Evolutionary conservation across 1,140 invertebrate species (phyloP).

Genomic region (Oryctes rhinoceros): DNA sequence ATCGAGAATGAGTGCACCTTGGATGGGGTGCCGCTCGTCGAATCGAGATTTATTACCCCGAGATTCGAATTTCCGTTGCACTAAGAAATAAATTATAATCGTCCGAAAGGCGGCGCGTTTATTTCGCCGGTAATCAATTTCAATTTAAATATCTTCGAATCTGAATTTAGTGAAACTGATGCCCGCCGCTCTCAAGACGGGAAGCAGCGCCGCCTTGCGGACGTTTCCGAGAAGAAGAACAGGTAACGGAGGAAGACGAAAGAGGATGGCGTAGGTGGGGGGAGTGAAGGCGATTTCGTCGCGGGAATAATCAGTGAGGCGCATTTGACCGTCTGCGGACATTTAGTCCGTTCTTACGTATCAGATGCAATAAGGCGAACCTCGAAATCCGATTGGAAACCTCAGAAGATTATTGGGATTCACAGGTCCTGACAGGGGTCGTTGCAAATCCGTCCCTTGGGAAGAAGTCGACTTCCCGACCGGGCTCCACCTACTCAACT

Average conservation of each 20-base stretch:
- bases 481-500: constrained; percentile 25
- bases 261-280: neutral
- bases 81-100: constrained; percentile 36
- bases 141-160: constrained; percentile 39
- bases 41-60: constrained; percentile 30
- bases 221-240: neutral
- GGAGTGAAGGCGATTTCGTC: neutral
- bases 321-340: constrained; percentile 47
- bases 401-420: constrained; percentile 55
- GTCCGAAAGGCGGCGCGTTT: neutral
- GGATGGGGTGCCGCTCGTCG: neutral
- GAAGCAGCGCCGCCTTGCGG: neutral
- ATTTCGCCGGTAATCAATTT: constrained; percentile 38
- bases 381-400: constrained; percentile 55
- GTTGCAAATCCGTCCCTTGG: constrained; percentile 48
- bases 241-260: neutral
- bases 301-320: constrained; percentile 40
- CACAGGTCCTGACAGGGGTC: constrained; percentile 47
- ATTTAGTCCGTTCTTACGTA: constrained; percentile 52
- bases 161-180: constrained; percentile 29
- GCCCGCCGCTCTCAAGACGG: neutral
- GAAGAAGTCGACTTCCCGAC: constrained; percentile 40
- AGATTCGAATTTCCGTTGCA: constrained; percentile 33
- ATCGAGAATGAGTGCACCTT: constrained; percentile 27
- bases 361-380: constrained; percentile 53